Conservation (phyloP, 2,888 invertebrate genomes). For the Agrotis puta region DNA sequence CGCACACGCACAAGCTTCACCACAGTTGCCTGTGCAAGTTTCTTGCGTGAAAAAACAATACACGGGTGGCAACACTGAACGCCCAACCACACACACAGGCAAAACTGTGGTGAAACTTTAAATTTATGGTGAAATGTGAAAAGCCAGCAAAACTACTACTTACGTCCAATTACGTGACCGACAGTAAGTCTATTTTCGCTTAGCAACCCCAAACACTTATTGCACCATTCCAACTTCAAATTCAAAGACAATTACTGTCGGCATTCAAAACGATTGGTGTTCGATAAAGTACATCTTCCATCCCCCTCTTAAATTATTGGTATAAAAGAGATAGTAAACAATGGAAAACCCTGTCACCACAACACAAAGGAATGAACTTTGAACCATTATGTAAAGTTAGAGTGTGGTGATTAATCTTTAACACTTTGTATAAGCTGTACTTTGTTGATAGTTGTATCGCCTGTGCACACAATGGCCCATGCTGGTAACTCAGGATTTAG, state of each 20-base stretch:
- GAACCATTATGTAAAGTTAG: conserved; percentile 35
- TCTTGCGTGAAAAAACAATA: too few species aligned
- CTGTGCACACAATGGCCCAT: conserved; percentile 6
- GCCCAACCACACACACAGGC: too few species aligned
- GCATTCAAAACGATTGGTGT: conserved; percentile 20
- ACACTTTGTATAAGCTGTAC: background rate
- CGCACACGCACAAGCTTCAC: too few species aligned
- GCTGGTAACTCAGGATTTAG: background rate
- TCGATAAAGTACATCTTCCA: conserved; percentile 28
- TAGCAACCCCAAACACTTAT: background rate
- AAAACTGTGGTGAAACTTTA: too few species aligned
- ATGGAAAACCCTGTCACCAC: conserved; percentile 40
- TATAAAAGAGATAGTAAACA: conserved; percentile 29
- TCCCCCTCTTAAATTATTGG: conserved; percentile 9
- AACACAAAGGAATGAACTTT: conserved; percentile 61
- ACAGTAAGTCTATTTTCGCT: background rate
- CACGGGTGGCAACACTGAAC: too few species aligned
- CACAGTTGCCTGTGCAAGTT: too few species aligned
- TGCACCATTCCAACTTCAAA: conserved; percentile 5
- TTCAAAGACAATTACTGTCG: conserved; percentile 27
- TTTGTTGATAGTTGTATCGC: conserved; percentile 5
- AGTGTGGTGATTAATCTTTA: conserved; percentile 48
- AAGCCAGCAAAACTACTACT: background rate
- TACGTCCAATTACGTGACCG: background rate
- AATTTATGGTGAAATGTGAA: too few species aligned